Percentiles rank a stretch among this genome's conserved stretches.
Conservation (phyloP, 2,113 vertebrate genomes). For the Oncorhynchus keta region DNA sequence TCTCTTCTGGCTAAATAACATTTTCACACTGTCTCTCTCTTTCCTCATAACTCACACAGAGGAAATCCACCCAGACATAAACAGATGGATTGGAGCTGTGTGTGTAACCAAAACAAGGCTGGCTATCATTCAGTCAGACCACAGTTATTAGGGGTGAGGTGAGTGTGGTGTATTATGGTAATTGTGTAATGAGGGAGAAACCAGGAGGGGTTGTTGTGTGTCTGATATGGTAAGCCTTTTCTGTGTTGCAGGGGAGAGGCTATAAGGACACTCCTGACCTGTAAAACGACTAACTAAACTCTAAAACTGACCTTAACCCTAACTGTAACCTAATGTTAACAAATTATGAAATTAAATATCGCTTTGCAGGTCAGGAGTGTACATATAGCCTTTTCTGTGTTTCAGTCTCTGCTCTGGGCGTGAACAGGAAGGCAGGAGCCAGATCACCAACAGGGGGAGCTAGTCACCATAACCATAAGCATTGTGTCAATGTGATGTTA, state of each 20-base stretch:
- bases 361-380: too few relatives aligned
- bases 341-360: too few relatives aligned
- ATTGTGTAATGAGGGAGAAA: slow-evolving; percentile 61
- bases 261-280: too few relatives aligned
- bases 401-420: neutral
- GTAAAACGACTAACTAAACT: too few relatives aligned
- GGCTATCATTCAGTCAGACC: slow-evolving; percentile 55
- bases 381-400: too few relatives aligned
- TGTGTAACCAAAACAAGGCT: slow-evolving; percentile 42
- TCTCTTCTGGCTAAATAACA: slow-evolving; percentile 36
- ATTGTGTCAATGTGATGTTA: too few relatives aligned
- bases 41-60: slow-evolving; percentile 45
- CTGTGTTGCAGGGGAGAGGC: slow-evolving; percentile 4
- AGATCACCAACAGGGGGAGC: slow-evolving; percentile 45
- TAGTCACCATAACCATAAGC: slow-evolving; percentile 1
- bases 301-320: too few relatives aligned
- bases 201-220: slow-evolving; percentile 37
- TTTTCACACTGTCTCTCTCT: slow-evolving; percentile 30
- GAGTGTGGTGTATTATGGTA: slow-evolving; percentile 49
- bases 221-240: slow-evolving; percentile 10
- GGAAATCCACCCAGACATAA: slow-evolving; percentile 50
- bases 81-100: slow-evolving; percentile 9
- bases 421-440: neutral
- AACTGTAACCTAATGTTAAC: too few relatives aligned
- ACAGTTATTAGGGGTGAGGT: slow-evolving; percentile 28